Percentiles rank a stretch among this genome's conserved stretches.
Conservation (phyloP, 2,113 vertebrate genomes). For the Todiramphus saurophagus region DNA sequence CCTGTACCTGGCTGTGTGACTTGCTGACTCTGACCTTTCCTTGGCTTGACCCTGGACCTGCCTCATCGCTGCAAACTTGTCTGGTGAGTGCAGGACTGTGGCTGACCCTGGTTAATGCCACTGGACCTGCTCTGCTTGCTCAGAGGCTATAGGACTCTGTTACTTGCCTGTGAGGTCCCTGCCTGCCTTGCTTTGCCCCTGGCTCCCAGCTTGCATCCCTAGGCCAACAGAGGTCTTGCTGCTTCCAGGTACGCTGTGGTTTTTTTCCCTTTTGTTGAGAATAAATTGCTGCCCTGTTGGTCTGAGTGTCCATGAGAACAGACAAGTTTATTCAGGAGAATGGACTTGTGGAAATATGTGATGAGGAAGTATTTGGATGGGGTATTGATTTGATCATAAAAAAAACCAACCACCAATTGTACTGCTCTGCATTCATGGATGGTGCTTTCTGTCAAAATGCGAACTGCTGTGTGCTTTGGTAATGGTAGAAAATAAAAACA, state of each 20-base stretch:
- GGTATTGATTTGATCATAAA: neutral
- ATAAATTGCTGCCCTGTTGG: neutral
- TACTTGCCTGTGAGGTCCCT: neutral
- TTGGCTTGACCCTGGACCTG: neutral
- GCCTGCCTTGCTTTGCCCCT: neutral
- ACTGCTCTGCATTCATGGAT: neutral
- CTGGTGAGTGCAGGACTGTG: neutral
- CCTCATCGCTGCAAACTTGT: neutral
- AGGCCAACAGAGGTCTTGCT: neutral
- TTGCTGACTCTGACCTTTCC: neutral
- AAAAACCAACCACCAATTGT: neutral
- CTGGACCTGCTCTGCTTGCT: neutral
- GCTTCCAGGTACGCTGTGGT: neutral
- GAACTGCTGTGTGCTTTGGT: neutral
- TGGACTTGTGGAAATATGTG: neutral
- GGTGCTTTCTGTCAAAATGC: neutral
- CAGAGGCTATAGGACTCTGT: neutral
- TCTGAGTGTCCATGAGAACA: neutral
- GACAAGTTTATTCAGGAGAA: neutral
- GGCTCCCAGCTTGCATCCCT: accelerated
- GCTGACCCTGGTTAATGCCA: neutral
- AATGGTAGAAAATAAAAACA: neutral
- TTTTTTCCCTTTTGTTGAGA: neutral
- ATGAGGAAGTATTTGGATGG: neutral
- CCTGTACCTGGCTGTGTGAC: neutral